Base-by-base conservation (phyloP, 2,797 vertebrate species). In the Spinibarbus caldwelli region DNA sequence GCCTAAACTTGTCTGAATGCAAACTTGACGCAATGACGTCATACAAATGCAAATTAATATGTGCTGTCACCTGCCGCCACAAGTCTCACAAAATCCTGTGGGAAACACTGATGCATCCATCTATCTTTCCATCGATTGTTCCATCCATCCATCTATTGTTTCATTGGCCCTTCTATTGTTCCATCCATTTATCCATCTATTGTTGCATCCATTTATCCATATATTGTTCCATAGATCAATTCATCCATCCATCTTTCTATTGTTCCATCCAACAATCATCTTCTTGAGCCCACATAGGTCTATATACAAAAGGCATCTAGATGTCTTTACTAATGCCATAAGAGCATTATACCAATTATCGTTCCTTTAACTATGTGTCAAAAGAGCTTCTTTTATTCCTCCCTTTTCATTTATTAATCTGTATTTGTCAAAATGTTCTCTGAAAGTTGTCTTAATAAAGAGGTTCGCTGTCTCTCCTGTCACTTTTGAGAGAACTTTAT, bases 361-460 rank as follows among this genome's bases (percentile, higher is more conserved):
- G 2, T 64, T 43, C 57, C 34, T 82, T 41, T 59, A 45, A 34
- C 10, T 21, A 31, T n/a, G 4, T 8, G 12, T 70, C 47, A 84
- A 7, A 70, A 19, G 10, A 78, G n/a, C 34, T 12, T 70, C 3
- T 11, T 84, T 84, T 54, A 41, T 41, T 78, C 12, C 19, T 31
- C 26, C 10, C 31, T n/a, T 78, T 84, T 57, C 6, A 9, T 67
- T 38, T 52, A 77, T 54, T 52, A 15, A 52, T 66, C 9, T 34
- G 31, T 66, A 66, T 34, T 34, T 8, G 49, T 54, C 47, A 71
- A 71, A 41, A 26, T 23, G 21, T 70, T 81, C 14, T 80, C 31
- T 83, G 57, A 77, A 76, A 31, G 71, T 29, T 73, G 14, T 36
- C 41, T 76, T 80, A 49, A 80, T 66, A 67, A 31, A 79, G 36